Evolutionary conservation across 2,797 vertebrate species (phyloP).

Genomic region (Macropodus opercularis): DNA sequence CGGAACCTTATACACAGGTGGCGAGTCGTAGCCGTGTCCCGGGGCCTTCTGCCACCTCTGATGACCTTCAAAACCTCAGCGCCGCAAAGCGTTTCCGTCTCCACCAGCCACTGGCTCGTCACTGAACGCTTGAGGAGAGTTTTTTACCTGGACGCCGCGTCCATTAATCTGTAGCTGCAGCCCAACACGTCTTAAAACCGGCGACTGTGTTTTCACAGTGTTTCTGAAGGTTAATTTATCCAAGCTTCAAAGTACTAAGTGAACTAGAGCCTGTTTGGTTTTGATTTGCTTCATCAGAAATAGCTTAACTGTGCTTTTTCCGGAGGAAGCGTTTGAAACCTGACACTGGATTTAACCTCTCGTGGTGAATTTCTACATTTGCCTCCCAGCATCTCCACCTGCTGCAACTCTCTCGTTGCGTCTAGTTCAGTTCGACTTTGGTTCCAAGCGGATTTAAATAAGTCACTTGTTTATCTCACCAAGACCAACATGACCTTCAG

Average conservation of each 20-base stretch:
- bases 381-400: not conserved
- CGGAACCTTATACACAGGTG: conserved; percentile 63
- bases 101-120: not conserved
- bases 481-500: conserved; percentile 25
- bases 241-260: conserved; percentile 44
- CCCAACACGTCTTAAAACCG: no score
- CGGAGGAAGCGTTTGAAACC: conserved; percentile 7
- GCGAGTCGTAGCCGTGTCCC: conserved; percentile 39
- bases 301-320: conserved; percentile 1
- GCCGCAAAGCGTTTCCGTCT: conserved; percentile 29
- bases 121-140: not conserved
- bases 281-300: conserved; percentile 34
- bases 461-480: not conserved
- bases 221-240: conserved; percentile 60
- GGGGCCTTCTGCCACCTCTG: conserved; percentile 58
- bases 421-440: not conserved
- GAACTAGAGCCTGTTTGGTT: conserved; percentile 32
- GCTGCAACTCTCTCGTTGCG: not conserved
- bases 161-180: not conserved
- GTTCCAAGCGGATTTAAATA: not conserved
- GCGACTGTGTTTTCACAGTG: no score
- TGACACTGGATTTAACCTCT: conserved; percentile 9
- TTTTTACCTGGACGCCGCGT: not conserved
- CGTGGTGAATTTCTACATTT: not conserved
- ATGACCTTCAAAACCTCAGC: conserved; percentile 72